Evolutionary conservation across 2,888 invertebrate species (phyloP).

Genomic region (Lysandra bellargus): DNA sequence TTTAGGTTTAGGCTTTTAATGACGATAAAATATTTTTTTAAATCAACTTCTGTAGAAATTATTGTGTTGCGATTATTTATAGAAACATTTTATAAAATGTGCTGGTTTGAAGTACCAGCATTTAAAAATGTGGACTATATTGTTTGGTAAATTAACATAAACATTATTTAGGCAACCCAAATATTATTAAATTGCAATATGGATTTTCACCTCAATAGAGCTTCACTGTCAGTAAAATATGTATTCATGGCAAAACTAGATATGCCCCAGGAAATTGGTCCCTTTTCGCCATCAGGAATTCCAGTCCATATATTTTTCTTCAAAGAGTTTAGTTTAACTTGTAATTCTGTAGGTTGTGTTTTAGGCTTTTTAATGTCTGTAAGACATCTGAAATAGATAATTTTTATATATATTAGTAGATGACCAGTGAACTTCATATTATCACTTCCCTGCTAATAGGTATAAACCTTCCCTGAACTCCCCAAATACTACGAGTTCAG

Average conservation of each 20-base stretch:
- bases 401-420: not conserved
- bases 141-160: not conserved
- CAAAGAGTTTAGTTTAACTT: constrained; percentile 84
- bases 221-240: constrained; percentile 80
- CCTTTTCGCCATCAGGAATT: constrained; percentile 70
- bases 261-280: constrained; percentile 85
- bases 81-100: too few relatives aligned
- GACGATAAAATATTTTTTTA: too few relatives aligned
- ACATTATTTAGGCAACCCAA: not conserved
- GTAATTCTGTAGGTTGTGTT: constrained; percentile 80
- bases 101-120: too few relatives aligned
- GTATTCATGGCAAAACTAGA: constrained; percentile 79
- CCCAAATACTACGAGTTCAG: too few relatives aligned
- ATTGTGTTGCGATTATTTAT: too few relatives aligned
- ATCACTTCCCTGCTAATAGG: too few relatives aligned
- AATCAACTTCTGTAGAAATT: too few relatives aligned
- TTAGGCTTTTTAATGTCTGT: constrained; percentile 67
- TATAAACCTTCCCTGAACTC: too few relatives aligned
- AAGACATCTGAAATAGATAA: constrained; percentile 55
- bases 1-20: too few relatives aligned
- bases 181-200: not conserved
- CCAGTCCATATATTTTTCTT: constrained; percentile 90
- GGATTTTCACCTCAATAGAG: constrained; percentile 74
- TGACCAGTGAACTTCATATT: too few relatives aligned
- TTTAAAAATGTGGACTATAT: not conserved